Base-by-base conservation (phyloP, 2,888 invertebrate species). In the Eilema depressum region DNA sequence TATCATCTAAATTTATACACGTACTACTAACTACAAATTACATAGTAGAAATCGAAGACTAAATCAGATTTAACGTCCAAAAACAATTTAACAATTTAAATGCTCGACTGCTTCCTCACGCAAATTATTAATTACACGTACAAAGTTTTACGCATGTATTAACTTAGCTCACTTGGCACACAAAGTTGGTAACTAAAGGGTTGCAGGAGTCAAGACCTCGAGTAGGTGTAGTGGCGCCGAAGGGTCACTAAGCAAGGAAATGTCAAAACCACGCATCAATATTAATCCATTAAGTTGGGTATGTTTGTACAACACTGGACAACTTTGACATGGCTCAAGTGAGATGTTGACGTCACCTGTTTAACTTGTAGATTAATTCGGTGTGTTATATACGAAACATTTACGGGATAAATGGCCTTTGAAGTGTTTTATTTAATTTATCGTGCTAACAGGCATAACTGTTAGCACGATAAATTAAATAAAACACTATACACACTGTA, bases 241-340 rank as follows among this genome's bases (percentile, higher is more conserved):
- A 88, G 90, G 91, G 89, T 90, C 89, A 88, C 87, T 90, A 85
- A 85, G 86, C 88, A 88, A 87, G 91, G 88, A 92, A 91, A 93
- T 86, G 94, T 93, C 94, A 92, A 88, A 89, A 90, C 86, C 94
- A 93, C 89, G 83, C 92, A 92, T 92, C 92, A 92, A 93, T 94
- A 93, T 93, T 91, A 88, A 91, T 88, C 88, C 87, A 91, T 91
- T 91, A 91, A 88, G 86, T 88, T 86, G 86, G 88, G 89, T 86
- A 85, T 87, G 90, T 88, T 87, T 87, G 86, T 79, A 83, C 78
- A 83, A 85, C 82, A 83, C 70, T 80, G 83, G 81, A 82, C 81
- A 88, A 90, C 88, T 90, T 88, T 77, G 81, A 80, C 79, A 79
- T 81, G 81, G 79, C 80, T 83, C 79, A 75, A 88, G 87, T 86